These are phyloP conservation scores for Drosophila macrothrix DNA, from an alignment of 2,888 invertebrate species.

Conservation along the genomic window DNA sequence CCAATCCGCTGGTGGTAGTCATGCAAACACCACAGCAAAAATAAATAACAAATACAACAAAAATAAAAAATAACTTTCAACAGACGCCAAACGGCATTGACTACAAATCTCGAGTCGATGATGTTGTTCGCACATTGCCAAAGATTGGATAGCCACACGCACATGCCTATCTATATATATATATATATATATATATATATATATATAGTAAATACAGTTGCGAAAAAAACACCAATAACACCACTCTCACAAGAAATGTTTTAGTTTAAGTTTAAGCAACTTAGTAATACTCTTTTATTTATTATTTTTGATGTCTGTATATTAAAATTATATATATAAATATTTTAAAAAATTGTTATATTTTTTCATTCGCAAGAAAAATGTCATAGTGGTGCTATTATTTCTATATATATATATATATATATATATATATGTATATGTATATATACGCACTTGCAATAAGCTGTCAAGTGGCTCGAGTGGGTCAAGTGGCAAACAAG, in stretches of 20 bases:
- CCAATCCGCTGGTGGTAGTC: not conserved
- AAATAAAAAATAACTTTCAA: conserved; percentile 59
- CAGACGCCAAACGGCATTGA: conserved; percentile 67
- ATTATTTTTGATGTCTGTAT: too few relatives aligned
- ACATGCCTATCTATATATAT: not conserved
- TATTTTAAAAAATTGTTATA: not conserved
- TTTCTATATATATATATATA: not conserved
- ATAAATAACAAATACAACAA: not conserved
- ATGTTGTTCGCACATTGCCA: conserved; percentile 71
- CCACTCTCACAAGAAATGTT: not conserved
- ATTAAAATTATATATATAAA: too few relatives aligned
- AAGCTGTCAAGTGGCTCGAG: conserved; percentile 61
- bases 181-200: not conserved
- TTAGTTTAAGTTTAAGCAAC: too few relatives aligned
- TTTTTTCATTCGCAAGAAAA: not conserved
- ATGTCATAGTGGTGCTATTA: conserved; percentile 5
- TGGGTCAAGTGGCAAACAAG: conserved; percentile 48
- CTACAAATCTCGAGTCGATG: conserved; percentile 64
- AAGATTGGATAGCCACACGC: conserved; percentile 12
- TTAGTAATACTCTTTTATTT: not conserved
- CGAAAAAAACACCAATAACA: not conserved
- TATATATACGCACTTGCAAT: conserved; percentile 47
- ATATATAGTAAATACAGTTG: not conserved
- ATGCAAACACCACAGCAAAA: conserved; percentile 12
- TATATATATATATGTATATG: not conserved